A percentile compares a stretch with the other conserved stretches of the same genome.
Evolutionary conservation across 2,113 vertebrate genomes (phyloP).

Genomic region (Alectura lathami): DNA sequence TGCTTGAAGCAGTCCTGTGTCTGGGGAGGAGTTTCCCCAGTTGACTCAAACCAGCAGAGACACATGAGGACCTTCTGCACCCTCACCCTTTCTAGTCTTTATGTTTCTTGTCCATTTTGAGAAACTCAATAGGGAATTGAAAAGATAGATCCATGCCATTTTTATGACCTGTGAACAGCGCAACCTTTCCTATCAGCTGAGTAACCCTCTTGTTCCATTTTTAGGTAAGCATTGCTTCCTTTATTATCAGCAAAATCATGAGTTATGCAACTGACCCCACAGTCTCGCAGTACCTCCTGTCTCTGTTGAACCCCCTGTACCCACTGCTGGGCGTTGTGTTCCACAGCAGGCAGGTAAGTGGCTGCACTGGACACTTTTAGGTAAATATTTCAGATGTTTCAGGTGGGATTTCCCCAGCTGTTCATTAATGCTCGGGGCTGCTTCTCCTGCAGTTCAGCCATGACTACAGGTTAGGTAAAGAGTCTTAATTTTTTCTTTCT

Average conservation of each 20-base stretch:
- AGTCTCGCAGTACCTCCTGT: background rate
- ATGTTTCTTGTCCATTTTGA: background rate
- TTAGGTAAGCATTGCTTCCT: background rate
- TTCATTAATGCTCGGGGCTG: background rate
- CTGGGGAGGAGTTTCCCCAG: background rate
- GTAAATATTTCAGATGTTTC: fast-evolving
- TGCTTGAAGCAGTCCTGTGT: background rate
- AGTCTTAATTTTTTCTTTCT: no score
- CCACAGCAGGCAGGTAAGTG: conserved; percentile 53
- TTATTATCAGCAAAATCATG: fast-evolving
- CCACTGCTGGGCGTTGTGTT: conserved; percentile 72
- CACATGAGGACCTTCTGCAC: background rate
- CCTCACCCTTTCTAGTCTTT: background rate
- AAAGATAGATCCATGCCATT: background rate
- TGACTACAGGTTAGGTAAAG: background rate
- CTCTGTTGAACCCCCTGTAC: conserved; percentile 78
- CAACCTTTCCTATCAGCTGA: background rate
- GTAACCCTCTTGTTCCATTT: background rate
- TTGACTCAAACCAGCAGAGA: background rate
- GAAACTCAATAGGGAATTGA: background rate
- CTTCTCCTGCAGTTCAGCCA: background rate
- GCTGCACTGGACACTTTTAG: background rate
- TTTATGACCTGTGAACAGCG: background rate
- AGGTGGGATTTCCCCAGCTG: background rate
- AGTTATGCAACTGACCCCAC: fast-evolving